Evolutionary conservation across 2,113 vertebrate genomes (phyloP).

Genomic region (Channa maculata): DNA sequence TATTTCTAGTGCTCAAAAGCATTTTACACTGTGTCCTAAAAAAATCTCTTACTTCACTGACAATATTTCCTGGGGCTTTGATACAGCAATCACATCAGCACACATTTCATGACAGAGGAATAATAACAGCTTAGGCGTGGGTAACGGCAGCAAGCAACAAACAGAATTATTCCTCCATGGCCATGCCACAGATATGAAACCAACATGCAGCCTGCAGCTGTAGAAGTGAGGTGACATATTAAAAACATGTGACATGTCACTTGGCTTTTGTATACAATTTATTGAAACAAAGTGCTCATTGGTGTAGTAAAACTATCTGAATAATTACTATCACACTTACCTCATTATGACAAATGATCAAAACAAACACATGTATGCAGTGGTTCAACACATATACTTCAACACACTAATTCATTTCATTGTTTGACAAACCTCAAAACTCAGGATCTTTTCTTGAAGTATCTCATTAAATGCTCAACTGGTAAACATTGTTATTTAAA

Average conservation of each 20-base stretch:
- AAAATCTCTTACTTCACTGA: constrained; percentile 51
- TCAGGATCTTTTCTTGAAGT: constrained; percentile 6
- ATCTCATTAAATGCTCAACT: constrained; percentile 25
- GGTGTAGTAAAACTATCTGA: neutral
- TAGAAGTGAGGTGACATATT: constrained; percentile 8
- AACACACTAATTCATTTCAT: constrained; percentile 31
- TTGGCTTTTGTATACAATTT: neutral
- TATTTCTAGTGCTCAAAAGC: constrained; percentile 45
- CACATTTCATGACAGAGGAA: constrained; percentile 49
- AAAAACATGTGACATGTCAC: constrained; percentile 23
- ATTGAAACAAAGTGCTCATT: neutral
- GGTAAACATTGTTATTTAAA: constrained; percentile 31
- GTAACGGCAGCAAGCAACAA: constrained; percentile 59
- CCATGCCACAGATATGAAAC: neutral
- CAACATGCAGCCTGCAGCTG: constrained; percentile 35
- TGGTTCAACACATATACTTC: constrained; percentile 3
- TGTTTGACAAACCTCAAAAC: constrained; percentile 33
- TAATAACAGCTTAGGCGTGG: constrained; percentile 49
- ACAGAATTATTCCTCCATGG: constrained; percentile 55
- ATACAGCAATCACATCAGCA: constrained; percentile 48
- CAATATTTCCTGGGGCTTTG: constrained; percentile 50
- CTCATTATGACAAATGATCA: constrained; percentile 9
- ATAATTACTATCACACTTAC: neutral
- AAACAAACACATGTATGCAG: constrained; percentile 2
- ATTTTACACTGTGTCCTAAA: constrained; percentile 46